Evolutionary conservation across 1,140 invertebrate species (phyloP), one percentile per base, ranked within the genome.

Genomic region (Lepidotrigona ventralis): DNA sequence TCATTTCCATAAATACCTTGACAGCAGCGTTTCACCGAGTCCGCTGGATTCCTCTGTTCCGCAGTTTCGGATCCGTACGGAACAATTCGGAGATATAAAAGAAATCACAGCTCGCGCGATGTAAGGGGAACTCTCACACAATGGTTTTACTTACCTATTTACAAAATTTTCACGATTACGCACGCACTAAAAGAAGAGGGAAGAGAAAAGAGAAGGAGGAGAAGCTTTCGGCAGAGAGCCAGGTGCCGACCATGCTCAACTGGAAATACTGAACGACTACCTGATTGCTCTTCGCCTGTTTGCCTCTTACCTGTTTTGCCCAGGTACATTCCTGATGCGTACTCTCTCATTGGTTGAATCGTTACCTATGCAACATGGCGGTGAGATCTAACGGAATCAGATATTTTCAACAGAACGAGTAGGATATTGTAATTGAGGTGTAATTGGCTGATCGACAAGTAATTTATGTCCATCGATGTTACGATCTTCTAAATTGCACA

Each of bases 231-330:
- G n/a, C 76, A 80, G 84, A 90, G 88, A 90, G 83, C 79, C 88
- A 90, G 84, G 90, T 89, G 83, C 90, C 91, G 90, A 91, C 90
- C 92, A 93, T 92, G 89, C 90, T 93, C 91, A 89, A 92, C 89
- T 92, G 91, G 84, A 91, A 91, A 91, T 90, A 90, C 91, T 90
- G 90, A 89, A 88, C 90, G 87, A 90, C 91, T 90, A 83, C 83
- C 86, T 79, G 83, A 74, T 85, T 60, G 71, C 79, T 81, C 73
- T 69, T 64, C 64, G 64, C 79, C 81, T 69, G 63, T 83, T 78
- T 70, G 71, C 72, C 64, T 70, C 77, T 86, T 86, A 85, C 86
- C 86, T 90, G 89, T 68, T 84, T 76, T 80, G 72, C 77, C 76
- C 87, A 90, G 87, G 86, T 90, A 87, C 88, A 86, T 88, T 85